phyloP scores from a whole-genome alignment of 2,797 vertebrate species.

The Karalla daura region DNA sequence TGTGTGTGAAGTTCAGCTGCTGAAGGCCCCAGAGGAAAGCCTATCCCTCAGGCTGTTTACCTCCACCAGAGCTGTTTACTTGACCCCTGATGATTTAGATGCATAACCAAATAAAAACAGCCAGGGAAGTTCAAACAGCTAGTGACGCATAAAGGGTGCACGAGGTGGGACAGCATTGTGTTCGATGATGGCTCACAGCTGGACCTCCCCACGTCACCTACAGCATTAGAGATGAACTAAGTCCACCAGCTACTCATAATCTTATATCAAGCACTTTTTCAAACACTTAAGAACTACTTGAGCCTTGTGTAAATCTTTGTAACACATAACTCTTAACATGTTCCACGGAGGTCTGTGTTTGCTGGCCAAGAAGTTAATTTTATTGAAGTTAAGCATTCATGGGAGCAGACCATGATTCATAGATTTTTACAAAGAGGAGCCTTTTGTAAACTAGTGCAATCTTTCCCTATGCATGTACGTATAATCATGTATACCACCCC shows the following conservation, averaged over 20 bases:
- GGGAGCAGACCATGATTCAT: slow-evolving; percentile 42
- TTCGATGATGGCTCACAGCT: slow-evolving; percentile 80
- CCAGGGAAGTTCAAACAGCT: slow-evolving; percentile 77
- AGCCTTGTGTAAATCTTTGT: slow-evolving; percentile 40
- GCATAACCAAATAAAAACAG: slow-evolving; percentile 82
- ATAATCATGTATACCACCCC: slow-evolving; percentile 50
- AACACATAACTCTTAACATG: slow-evolving; percentile 40
- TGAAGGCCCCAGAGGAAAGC: slow-evolving; percentile 74
- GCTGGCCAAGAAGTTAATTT: slow-evolving; percentile 54
- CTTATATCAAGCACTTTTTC: slow-evolving; percentile 40
- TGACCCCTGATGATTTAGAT: slow-evolving; percentile 85
- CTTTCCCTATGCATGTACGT: slow-evolving; percentile 45
- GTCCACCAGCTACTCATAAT: slow-evolving; percentile 47
- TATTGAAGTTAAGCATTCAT: slow-evolving; percentile 41
- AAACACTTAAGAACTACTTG: slow-evolving; percentile 55
- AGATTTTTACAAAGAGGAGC: slow-evolving; percentile 50
- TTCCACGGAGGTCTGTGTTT: slow-evolving; percentile 20
- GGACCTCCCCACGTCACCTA: slow-evolving; percentile 73
- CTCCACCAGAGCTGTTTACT: slow-evolving; percentile 81
- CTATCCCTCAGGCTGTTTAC: slow-evolving; percentile 81
- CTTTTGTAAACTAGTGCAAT: slow-evolving; percentile 44
- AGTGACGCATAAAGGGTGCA: slow-evolving; percentile 77
- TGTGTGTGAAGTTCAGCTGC: slow-evolving; percentile 65
- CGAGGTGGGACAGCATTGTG: slow-evolving; percentile 73
- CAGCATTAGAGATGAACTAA: slow-evolving; percentile 41